Base-by-base conservation (phyloP, 1,140 invertebrate genomes). In the Kradibia gibbosae region DNA sequence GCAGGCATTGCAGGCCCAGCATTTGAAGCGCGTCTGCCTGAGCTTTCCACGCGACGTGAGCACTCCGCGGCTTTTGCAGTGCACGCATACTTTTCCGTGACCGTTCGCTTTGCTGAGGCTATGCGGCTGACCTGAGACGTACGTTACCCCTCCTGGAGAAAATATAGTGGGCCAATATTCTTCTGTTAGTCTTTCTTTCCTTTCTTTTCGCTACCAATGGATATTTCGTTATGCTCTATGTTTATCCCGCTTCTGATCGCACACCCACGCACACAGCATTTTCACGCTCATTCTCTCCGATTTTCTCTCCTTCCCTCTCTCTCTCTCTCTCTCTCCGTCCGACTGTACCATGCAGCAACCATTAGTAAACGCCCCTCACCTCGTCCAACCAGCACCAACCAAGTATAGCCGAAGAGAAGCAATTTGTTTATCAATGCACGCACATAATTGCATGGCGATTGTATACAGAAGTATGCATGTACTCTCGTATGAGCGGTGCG, bases 81-180 rank as follows among this genome's bases (percentile, higher is more conserved):
- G 90, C 86, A 91, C 88, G 89, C 91, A 92, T 87, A 92, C 90
- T 91, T 92, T 92, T 85, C 91, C 91, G 86, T 92, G 91, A 83
- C 90, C 90, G 86, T 91, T 91, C 84, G 90, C 90, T 89, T 92
- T 92, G 90, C 90, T 91, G 88, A 92, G 91, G 84, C 89, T 91
- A 89, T 92, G 91, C 80, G 90, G 90, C 85, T 91, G 90, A 88
- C 90, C 90, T 86, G 90, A 88, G 88, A 91, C 86, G 88, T 91
- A 91, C 83, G 90, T 88, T 86, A 89, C 89, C 86, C 90, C 89
- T 82, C 89, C 90, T 91, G 89, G 85, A 91, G 88, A 91, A 89
- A 90, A 90, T 87, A 88, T 65, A 72, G 85, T 86, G 84, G 87
- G 88, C 88, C 87, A 88, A 90, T 88, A 84, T 76, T 87, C 86